phyloP scores from a whole-genome alignment of 2,797 vertebrate genomes.

The Alosa sapidissima region DNA sequence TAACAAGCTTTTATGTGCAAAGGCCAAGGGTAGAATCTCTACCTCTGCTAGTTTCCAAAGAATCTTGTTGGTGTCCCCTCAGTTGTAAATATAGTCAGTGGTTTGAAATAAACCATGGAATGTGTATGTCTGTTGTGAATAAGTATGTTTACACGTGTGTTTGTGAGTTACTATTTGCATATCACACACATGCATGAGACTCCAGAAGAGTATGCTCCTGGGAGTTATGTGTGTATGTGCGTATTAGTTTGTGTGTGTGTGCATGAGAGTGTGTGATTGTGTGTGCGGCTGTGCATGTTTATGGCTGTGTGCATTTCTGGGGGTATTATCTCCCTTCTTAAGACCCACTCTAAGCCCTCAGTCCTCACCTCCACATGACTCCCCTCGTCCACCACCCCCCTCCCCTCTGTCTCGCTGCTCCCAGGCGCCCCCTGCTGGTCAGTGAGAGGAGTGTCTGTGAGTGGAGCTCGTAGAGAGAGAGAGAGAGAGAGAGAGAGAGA shows the following conservation, averaged over 20 bases:
- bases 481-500: too few relatives aligned
- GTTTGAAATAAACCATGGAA: not conserved
- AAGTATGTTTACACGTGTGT: not conserved
- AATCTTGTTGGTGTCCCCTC: not conserved
- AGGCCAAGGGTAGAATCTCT: not conserved
- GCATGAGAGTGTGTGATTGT: not conserved
- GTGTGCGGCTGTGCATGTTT: not conserved
- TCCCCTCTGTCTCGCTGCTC: not conserved
- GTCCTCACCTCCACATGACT: slow-evolving; percentile 24
- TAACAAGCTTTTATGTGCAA: not conserved
- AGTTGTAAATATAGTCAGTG: not conserved
- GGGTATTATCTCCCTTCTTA: slow-evolving; percentile 10
- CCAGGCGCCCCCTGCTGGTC: not conserved
- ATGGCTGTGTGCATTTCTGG: not conserved
- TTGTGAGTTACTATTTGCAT: not conserved
- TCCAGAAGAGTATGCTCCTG: not conserved
- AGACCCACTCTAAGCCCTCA: slow-evolving; percentile 6
- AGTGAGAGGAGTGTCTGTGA: not conserved
- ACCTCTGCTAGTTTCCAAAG: not conserved
- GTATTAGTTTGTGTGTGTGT: not conserved
- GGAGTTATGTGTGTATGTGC: not conserved
- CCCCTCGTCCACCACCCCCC: not conserved
- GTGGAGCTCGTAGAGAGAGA: not conserved
- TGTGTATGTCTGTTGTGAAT: not conserved
- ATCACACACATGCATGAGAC: not conserved